Base-by-base conservation (phyloP, 2,888 invertebrate species). In the Steinernema carpocapsae region DNA sequence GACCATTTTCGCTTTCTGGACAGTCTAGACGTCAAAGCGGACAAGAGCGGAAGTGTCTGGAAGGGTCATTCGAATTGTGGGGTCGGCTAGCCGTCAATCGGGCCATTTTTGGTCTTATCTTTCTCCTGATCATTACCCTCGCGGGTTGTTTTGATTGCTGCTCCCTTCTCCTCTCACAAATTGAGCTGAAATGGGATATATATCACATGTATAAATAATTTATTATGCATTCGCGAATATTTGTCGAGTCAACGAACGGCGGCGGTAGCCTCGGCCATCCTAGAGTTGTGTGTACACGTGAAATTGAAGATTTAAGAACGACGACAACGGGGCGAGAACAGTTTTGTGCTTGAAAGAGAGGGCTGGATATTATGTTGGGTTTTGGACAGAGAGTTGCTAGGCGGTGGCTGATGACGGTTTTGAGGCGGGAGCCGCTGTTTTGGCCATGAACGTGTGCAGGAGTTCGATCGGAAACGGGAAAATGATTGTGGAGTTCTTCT, bases 391-490 rank as follows among this genome's bases (percentile, higher is more conserved):
- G n/a, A n/a, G n/a, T n/a, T n/a, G n/a, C n/a, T n/a, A 43, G 43
- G 14, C 43, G 43, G 43, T 43, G 10, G 14, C 43, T 14, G 14
- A 43, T 14, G 43, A 43, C 10, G 7, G 43, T 14, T 43, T 12
- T 14, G 43, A 56, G 56, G 56, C 12, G 26, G 56, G 12, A 6
- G 17, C 19, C 17, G 22, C 12, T 12, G 56, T 56, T 26, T 56
- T 56, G 4, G 12, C 59, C 76, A 75, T 76, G 43, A 79, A 80
- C 26, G 72, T 64, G 45, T 52, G 86, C 37, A 93, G 85, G 26
- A 86, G 72, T 71, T 86, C 86, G 56, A 86, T 84, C 7, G 86
- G 86, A 79, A 86, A 85, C 19, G 86, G 86, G 78, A 85, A 84
- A 56, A 86, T 82, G 73, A 86, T 82, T 0, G 86, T 86, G 2